Evolutionary conservation across 2,888 invertebrate genomes (phyloP), one percentile per base, ranked within the genome.

Genomic region (Morpho helenor): DNA sequence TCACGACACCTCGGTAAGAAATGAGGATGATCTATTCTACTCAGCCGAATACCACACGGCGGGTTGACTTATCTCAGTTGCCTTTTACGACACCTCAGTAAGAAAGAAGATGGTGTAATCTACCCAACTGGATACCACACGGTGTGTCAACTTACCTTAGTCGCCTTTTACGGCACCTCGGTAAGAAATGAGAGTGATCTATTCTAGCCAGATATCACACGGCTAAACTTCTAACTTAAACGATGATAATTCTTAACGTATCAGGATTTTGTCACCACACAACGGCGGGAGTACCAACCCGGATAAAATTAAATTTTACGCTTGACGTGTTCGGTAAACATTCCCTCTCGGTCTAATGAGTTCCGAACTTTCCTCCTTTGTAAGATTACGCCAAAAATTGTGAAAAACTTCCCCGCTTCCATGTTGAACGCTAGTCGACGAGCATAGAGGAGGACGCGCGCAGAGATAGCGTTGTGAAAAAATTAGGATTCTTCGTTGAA

Each of bases 341-440:
- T 73, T 73, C 70, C 64, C 68, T 74, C 73, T 74, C 73, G 75
- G 75, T 76, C 78, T 85, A 84, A 86, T 84, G 82, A 86, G 83
- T 84, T 84, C 72, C 69, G 60, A 84, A 86, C 80, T 85, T 80
- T 71, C 68, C 74, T 74, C 77, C 76, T 80, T 80, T 79, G 80
- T 76, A 72, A 80, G 77, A 82, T 80, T 81, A 80, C 75, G 74
- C 76, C 74, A 79, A 83, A 84, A 81, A 81, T 79, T 80, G 75
- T 74, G 74, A 77, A 81, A 79, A 84, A 83, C 77, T 82, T 78
- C 68, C 65, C 61, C 74, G 68, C 66, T 62, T 57, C 74, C 70
- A 61, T 56, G 65, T 68, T 64, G 70, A 66, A 68, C 71, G 73
- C 68, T 74, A 74, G 75, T 71, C 73, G 73, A 75, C 75, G 45